Evolutionary conservation across 2,797 vertebrate genomes (phyloP).

Genomic region (Uromys caudimaculatus): DNA sequence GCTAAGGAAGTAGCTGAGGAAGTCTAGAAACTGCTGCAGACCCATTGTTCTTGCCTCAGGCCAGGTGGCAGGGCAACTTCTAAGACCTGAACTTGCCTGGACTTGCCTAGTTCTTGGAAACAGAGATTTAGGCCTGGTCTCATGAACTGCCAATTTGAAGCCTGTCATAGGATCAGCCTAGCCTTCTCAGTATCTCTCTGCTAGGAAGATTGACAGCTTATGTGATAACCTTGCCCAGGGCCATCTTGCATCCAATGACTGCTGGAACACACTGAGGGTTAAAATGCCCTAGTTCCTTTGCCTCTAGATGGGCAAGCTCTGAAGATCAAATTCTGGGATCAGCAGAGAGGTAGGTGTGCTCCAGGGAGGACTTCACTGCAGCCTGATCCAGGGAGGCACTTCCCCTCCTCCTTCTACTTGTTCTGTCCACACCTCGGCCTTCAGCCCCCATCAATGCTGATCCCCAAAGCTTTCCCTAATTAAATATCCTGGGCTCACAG

Average conservation of each 20-base stretch:
- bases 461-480: not conserved
- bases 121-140: not conserved
- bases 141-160: not conserved
- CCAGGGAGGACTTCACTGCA: not conserved
- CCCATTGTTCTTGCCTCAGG: not conserved
- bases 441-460: too few species aligned
- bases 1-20: not conserved
- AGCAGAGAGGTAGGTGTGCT: not conserved
- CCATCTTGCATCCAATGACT: not conserved
- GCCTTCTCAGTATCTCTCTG: not conserved
- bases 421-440: not conserved
- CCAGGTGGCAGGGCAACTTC: not conserved
- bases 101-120: not conserved
- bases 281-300: not conserved
- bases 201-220: not conserved
- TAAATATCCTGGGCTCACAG: not conserved
- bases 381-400: fast-evolving
- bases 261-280: not conserved
- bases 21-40: not conserved
- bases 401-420: not conserved
- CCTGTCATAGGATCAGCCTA: not conserved
- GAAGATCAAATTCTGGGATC: not conserved
- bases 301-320: not conserved
- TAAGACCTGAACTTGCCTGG: not conserved
- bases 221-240: not conserved